These are phyloP conservation scores for Danaus melanippus DNA, from an alignment of 1,140 invertebrate species.

Conservation along the genomic window DNA sequence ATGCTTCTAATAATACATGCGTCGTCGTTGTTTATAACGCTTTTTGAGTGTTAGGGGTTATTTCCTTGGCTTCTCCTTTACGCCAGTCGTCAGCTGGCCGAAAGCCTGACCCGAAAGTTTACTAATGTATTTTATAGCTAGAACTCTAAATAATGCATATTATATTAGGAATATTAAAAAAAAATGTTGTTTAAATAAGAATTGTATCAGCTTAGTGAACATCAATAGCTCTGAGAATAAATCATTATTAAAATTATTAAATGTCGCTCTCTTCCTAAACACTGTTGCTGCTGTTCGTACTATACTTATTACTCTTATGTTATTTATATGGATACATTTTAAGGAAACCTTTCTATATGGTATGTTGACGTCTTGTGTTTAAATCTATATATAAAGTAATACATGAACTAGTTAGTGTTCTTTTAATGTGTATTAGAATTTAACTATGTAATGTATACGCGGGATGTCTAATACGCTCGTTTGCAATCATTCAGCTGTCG, in stretches of 20 bases:
- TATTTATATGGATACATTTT: background rate
- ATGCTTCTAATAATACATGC: background rate
- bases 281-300: too few relatives aligned
- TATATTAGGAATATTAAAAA: slow-evolving; percentile 63
- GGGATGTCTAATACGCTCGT: too few relatives aligned
- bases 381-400: too few relatives aligned
- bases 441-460: too few relatives aligned
- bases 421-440: too few relatives aligned
- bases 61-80: slow-evolving; percentile 20
- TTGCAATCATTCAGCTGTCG: too few relatives aligned
- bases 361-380: too few relatives aligned
- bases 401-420: too few relatives aligned
- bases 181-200: slow-evolving; percentile 65
- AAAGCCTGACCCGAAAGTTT: slow-evolving; percentile 49
- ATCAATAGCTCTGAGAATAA: slow-evolving; percentile 70
- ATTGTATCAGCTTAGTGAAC: slow-evolving; percentile 71
- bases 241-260: slow-evolving; percentile 71
- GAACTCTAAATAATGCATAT: slow-evolving; percentile 68
- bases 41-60: slow-evolving; percentile 25
- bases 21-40: slow-evolving; percentile 8
- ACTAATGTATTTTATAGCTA: slow-evolving; percentile 69
- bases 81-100: slow-evolving; percentile 36
- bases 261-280: slow-evolving; percentile 53
- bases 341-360: too few relatives aligned
- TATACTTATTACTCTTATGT: too few relatives aligned